A percentile compares a stretch with the other conserved stretches of the same genome.
Conservation (phyloP, 2,113 vertebrate genomes). For the Nyctereutes procyonoides region DNA sequence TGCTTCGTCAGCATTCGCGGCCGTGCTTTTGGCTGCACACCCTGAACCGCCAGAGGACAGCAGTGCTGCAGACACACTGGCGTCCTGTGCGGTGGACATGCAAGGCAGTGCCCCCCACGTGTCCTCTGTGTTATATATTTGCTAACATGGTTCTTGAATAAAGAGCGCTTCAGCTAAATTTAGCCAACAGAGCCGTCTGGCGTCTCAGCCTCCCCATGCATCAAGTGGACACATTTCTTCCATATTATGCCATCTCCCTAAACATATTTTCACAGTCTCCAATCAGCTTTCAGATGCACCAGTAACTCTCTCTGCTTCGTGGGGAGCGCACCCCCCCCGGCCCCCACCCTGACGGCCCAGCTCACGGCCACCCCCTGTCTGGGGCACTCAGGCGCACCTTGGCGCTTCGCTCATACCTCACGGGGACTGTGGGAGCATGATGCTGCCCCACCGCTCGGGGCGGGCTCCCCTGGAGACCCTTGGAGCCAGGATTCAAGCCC, state of each 20-base stretch:
- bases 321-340: too few species aligned
- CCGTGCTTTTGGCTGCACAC: too few species aligned
- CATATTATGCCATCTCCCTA: conserved; percentile 65
- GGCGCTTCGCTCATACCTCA: neutral
- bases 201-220: neutral
- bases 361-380: neutral
- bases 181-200: conserved; percentile 48
- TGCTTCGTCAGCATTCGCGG: too few species aligned
- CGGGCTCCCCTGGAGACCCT: too few species aligned
- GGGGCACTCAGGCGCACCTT: neutral
- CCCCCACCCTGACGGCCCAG: accelerated
- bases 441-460: accelerated
- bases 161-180: conserved; percentile 63
- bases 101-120: neutral
- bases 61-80: neutral
- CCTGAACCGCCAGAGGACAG: accelerated
- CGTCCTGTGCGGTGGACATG: accelerated
- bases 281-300: neutral
- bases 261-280: conserved; percentile 44
- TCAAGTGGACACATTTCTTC: conserved; percentile 76
- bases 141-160: neutral
- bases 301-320: neutral
- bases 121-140: neutral
- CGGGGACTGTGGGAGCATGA: accelerated
- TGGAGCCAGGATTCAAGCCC: neutral